Evolutionary conservation across 2,888 invertebrate genomes (phyloP).

Genomic region (Agrochola circellaris): DNA sequence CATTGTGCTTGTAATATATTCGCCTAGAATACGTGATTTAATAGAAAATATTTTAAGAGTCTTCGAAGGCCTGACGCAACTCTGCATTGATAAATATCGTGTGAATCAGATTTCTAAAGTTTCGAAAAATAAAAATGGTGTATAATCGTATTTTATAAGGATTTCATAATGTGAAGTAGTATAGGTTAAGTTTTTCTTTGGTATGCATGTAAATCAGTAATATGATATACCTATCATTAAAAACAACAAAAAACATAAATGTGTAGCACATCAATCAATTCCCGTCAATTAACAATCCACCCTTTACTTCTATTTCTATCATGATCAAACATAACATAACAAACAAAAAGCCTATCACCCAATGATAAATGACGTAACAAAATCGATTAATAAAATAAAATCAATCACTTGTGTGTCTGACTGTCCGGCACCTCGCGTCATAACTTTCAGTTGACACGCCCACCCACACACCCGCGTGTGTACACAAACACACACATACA

Average conservation of each 20-base stretch:
- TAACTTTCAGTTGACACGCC: constrained; percentile 68
- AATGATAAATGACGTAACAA: constrained; percentile 54
- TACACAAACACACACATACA: constrained; percentile 33
- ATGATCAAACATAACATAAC: constrained; percentile 42
- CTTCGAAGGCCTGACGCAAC: no score
- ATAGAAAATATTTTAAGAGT: background rate
- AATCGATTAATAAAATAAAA: constrained; percentile 58
- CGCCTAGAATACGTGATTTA: background rate
- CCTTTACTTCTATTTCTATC: constrained; percentile 48
- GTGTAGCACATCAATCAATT: constrained; percentile 47
- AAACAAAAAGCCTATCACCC: constrained; percentile 53
- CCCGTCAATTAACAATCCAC: constrained; percentile 42
- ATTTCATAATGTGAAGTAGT: background rate
- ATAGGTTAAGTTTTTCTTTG: background rate
- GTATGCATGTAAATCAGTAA: constrained; percentile 15
- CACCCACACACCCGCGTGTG: constrained; percentile 62
- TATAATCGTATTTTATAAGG: background rate
- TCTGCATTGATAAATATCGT: background rate
- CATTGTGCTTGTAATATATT: background rate
- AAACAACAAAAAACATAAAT: background rate
- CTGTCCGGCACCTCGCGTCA: constrained; percentile 65
- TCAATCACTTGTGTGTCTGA: constrained; percentile 58
- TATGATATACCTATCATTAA: constrained; percentile 19
- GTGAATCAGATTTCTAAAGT: no score
- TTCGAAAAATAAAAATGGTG: background rate